Percentiles rank a stretch among this genome's conserved stretches.
Conservation (phyloP, 2,113 vertebrate genomes). For the Ia io region DNA sequence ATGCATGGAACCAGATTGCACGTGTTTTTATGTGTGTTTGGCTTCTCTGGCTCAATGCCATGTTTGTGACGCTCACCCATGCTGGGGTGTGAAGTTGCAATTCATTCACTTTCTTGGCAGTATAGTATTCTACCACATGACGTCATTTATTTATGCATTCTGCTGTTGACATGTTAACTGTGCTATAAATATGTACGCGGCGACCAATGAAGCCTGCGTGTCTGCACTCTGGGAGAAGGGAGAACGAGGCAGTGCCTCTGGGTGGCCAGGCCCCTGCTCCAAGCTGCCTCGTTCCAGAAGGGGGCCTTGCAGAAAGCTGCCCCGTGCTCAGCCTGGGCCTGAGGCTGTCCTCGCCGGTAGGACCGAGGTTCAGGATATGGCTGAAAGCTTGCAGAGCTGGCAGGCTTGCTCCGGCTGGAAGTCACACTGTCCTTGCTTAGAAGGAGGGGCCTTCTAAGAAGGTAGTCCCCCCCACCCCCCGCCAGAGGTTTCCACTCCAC, state of each 20-base stretch:
- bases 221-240: not conserved
- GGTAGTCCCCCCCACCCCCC: rapidly evolving
- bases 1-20: too few species aligned
- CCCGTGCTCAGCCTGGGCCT: not conserved
- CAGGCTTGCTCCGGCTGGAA: not conserved
- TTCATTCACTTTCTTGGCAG: not conserved
- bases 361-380: not conserved
- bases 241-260: not conserved
- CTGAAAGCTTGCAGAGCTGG: not conserved
- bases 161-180: not conserved
- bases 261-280: not conserved
- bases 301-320: not conserved
- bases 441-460: not conserved
- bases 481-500: not conserved
- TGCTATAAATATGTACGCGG: not conserved
- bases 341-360: not conserved
- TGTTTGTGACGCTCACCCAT: not conserved
- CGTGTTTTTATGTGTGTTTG: not conserved
- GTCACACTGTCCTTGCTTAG: not conserved
- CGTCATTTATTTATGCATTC: not conserved
- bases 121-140: not conserved
- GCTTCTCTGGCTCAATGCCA: not conserved
- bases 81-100: too few species aligned
- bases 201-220: not conserved
- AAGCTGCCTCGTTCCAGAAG: not conserved